Base-by-base conservation (phyloP, 2,113 vertebrate genomes). In the Tauraco erythrolophus region DNA sequence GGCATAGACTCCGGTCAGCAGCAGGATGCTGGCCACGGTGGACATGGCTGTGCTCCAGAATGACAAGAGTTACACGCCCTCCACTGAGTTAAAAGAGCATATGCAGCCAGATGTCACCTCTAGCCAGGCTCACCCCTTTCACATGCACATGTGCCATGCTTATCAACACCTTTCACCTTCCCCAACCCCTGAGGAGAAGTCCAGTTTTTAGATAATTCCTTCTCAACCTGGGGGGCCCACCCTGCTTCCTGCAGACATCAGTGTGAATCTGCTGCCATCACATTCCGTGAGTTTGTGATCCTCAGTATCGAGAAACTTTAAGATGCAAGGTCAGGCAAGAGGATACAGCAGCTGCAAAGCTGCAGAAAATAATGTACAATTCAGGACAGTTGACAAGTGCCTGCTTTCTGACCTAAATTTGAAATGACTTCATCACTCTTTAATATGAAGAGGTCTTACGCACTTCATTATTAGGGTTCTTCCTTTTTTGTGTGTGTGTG, bases 11-110 rank as follows among this genome's bases (percentile, higher is more conserved):
- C 60, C 9, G 1, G 78, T 74, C 81, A n/a, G 61, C 9, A 1
- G 86, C 94, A 95, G 97, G 96, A 96, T 94, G 79, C 92, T 77
- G 76, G 51, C 69, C 2, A 2, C 7, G 1, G 28, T 79, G 80
- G 65, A 77, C 35, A 8, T 76, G 83, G 94, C 75, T 0, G 0
- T 19, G 51, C 43, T 96, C 89, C 87, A 62, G 39, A 2, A 69
- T 1, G 17, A 64, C 71, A 82, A 33, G 54, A 86, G 65, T n/a
- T 79, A n/a, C 89, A 27, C 4, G 0, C 54, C 41, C 74, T 88
- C 74, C 46, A 6, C 57, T 1, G 46, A 61, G 28, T 11, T 66
- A 66, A 66, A 90, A 23, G 46, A 56, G 45, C 69, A 53, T 79
- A 84, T 41, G 61, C 53, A 88, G 69, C 10, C 31, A 75, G 22